A percentile compares a stretch with the other conserved stretches of the same genome.
Evolutionary conservation across 1,140 invertebrate species (phyloP).

Genomic region (Bombus impatiens): DNA sequence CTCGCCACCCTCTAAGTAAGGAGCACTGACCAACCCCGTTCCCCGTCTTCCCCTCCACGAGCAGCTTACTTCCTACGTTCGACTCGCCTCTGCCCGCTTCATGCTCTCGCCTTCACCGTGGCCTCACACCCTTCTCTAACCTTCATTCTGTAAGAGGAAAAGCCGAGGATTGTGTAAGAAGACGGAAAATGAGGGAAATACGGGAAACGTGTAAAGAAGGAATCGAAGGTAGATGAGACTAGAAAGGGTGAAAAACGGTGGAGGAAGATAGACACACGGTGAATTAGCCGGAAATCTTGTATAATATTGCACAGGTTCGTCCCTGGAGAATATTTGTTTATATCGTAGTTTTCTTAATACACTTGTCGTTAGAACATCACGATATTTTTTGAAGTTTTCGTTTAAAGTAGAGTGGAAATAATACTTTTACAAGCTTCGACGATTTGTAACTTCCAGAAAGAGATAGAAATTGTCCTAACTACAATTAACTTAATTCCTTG

Average conservation of each 20-base stretch:
- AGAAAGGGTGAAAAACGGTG: constrained; percentile 33
- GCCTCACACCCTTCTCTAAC: constrained; percentile 67
- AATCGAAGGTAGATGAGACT: constrained; percentile 30
- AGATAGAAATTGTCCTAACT: background rate
- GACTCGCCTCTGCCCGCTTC: constrained; percentile 55
- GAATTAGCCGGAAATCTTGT: constrained; percentile 74
- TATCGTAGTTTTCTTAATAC: background rate
- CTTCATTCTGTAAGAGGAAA: constrained; percentile 66
- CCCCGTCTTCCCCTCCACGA: constrained; percentile 32
- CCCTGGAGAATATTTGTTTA: background rate
- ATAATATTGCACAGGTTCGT: background rate
- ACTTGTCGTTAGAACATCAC: too few species aligned
- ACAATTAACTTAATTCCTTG: background rate
- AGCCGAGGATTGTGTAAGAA: constrained; percentile 52
- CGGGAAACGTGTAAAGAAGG: constrained; percentile 36
- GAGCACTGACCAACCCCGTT: constrained; percentile 78
- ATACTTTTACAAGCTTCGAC: background rate
- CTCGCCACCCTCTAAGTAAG: constrained; percentile 82
- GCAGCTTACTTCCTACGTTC: constrained; percentile 57
- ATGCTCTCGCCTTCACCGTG: constrained; percentile 67
- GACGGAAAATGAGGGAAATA: constrained; percentile 54
- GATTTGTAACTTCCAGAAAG: background rate
- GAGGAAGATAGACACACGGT: constrained; percentile 40
- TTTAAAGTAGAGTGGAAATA: background rate
- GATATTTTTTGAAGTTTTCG: too few species aligned